Conservation (phyloP, 2,797 vertebrate species). For the Platalea minor region DNA sequence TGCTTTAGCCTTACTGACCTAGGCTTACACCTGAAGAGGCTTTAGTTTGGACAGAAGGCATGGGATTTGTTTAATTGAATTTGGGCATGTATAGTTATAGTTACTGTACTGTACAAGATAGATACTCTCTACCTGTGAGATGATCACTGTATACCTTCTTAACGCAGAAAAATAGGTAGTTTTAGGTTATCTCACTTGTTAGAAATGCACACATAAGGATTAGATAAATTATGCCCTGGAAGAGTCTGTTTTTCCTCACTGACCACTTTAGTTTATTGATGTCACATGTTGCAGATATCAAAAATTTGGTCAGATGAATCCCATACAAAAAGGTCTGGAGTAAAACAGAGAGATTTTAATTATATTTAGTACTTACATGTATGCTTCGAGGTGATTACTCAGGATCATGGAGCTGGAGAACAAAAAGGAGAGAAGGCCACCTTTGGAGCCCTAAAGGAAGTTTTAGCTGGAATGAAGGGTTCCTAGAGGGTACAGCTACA, state of each 20-base stretch:
- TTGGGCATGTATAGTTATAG: neutral
- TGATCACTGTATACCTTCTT: neutral
- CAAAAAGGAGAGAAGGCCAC: neutral
- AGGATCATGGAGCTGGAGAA: neutral
- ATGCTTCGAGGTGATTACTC: neutral
- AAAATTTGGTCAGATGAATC: neutral
- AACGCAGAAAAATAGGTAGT: neutral
- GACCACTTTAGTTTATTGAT: neutral
- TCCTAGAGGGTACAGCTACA: neutral
- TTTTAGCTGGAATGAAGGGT: neutral
- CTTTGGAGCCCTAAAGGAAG: neutral
- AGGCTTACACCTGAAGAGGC: neutral
- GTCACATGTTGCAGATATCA: neutral
- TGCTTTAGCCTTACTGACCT: neutral
- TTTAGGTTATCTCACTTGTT: neutral
- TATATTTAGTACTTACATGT: neutral
- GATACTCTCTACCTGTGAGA: neutral
- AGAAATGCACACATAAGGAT: neutral
- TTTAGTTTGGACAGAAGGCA: neutral
- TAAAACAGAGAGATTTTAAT: neutral
- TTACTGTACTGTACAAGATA: neutral
- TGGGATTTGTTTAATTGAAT: neutral
- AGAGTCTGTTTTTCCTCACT: neutral
- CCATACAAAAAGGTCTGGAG: neutral
- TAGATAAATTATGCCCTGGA: neutral